Base-by-base conservation (phyloP, 1,140 invertebrate species). In the Drosophila asahinai region DNA sequence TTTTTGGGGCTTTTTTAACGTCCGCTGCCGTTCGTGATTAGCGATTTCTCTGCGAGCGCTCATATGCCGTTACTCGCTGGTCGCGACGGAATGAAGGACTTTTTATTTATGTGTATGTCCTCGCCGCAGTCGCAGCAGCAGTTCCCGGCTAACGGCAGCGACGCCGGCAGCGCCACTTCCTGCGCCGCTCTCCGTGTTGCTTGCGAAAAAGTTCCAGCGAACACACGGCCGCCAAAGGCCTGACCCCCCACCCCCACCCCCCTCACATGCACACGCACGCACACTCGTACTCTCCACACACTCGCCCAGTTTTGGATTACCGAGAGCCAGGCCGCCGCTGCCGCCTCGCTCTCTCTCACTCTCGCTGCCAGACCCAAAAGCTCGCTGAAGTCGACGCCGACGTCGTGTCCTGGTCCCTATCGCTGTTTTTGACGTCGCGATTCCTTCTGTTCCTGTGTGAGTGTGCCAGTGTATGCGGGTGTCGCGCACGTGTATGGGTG, bases 51-150 rank as follows among this genome's bases (percentile, higher is more conserved):
- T 83, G 86, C 72, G 71, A 86, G 86, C 79, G 76, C 73, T 90
- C 86, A 77, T 86, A 80, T 86, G 86, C 86, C 86, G 86, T 92
- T 91, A 92, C 90, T 92, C 91, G 91, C 91, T 86, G 83, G 91
- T 92, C 91, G 91, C 86, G 86, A 91, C 86, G 91, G 91, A 92
- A 92, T 92, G 91, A 92, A 92, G 89, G 87, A 91, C 86, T 91
- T 92, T 92, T 92, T 92, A 92, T 92, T 92, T 92, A 91, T 92
- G 89, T 92, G 87, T 91, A 86, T 83, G 87, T 87, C 83, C 87
- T 83, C 80, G 82, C 64, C 86, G 87, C 77, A 75, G 65, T 80
- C 66, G 33, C 65, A 66, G 45, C 40, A 55, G 38, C 43, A 59
- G 55, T 52, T 52, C 54, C 54, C 54, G 64, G 66, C 55, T 33